These are phyloP conservation scores for Simalia tracyae DNA, from an alignment of 2,797 vertebrate species.

Conservation along the genomic window DNA sequence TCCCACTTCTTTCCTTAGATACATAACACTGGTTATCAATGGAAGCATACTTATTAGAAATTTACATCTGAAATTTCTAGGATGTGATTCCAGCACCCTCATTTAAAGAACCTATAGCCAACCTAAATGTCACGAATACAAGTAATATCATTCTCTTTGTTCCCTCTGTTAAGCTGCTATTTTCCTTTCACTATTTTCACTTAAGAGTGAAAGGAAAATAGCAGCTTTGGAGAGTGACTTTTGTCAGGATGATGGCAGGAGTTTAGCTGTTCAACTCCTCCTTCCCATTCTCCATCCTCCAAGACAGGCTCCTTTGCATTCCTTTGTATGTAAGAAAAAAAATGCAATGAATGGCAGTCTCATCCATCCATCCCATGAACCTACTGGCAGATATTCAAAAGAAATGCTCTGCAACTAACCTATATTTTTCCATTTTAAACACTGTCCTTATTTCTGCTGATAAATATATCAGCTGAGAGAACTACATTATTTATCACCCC, in stretches of 20 bases:
- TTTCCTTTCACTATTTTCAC: neutral
- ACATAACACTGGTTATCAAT: neutral
- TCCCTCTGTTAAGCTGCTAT: neutral
- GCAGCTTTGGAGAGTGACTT: neutral
- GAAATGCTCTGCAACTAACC: neutral
- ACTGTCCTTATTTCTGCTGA: neutral
- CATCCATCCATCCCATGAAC: neutral
- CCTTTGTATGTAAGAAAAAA: neutral
- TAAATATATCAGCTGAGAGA: neutral
- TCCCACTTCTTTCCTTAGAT: neutral
- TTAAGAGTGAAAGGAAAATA: neutral
- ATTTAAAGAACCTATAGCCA: neutral
- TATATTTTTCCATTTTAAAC: neutral
- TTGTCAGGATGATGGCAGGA: neutral
- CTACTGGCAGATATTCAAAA: neutral
- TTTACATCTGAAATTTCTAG: neutral
- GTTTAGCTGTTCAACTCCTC: neutral
- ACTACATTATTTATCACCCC: neutral
- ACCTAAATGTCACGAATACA: neutral
- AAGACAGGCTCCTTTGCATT: neutral
- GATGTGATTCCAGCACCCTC: neutral
- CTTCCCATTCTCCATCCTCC: neutral
- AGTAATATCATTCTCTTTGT: neutral
- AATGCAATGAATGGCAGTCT: neutral
- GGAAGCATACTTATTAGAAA: neutral